Evolutionary conservation across 2,797 vertebrate species (phyloP).

Genomic region (Ctenochaetus hawaiiensis): DNA sequence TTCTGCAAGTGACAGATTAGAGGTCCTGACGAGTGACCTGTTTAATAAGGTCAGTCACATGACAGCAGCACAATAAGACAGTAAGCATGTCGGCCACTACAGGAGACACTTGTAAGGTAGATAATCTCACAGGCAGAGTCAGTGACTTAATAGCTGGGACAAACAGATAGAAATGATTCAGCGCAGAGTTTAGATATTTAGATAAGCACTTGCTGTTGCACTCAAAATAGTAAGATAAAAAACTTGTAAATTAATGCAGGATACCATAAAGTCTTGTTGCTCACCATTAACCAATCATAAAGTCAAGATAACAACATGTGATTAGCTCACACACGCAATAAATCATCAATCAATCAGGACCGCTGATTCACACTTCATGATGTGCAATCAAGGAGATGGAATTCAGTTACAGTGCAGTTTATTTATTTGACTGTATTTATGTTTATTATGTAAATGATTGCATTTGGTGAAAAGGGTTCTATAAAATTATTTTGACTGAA

Average conservation of each 20-base stretch:
- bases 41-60: constrained; percentile 61
- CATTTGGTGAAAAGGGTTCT: no score
- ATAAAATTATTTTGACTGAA: no score
- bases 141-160: neutral
- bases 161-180: neutral
- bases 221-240: no score
- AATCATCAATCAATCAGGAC: no score
- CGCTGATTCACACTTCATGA: no score
- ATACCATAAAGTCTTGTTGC: neutral
- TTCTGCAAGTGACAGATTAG: constrained; percentile 51
- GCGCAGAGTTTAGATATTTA: neutral
- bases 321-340: neutral
- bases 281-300: no score
- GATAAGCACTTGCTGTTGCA: neutral
- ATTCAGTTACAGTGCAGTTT: no score
- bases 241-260: neutral
- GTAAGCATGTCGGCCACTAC: constrained; percentile 14
- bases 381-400: no score
- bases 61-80: constrained; percentile 42
- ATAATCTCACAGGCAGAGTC: neutral
- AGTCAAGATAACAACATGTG: no score
- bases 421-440: no score
- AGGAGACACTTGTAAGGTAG: neutral
- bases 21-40: constrained; percentile 46
- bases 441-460: no score